Conservation (phyloP, 2,888 invertebrate species). For the Dynastes hyllus region DNA sequence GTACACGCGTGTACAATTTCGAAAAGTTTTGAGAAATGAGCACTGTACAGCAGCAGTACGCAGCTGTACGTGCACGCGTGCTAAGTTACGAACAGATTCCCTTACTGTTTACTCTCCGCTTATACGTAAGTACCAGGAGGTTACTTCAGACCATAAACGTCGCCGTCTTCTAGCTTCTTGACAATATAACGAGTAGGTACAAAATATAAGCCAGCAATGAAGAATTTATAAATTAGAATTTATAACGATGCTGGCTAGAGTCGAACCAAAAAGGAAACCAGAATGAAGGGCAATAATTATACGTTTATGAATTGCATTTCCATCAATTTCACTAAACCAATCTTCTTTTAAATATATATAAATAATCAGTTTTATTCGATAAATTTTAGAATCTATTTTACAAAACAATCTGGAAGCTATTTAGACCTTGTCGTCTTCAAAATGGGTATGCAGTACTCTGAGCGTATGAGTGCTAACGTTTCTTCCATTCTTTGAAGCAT, state of each 20-base stretch:
- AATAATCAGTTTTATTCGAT: no score
- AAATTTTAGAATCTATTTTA: no score
- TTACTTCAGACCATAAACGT: conserved; percentile 19
- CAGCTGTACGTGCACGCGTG: background rate
- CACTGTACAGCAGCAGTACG: background rate
- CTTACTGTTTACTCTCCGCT: conserved; percentile 23
- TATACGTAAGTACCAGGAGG: conserved; percentile 1
- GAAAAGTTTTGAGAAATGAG: conserved; percentile 27
- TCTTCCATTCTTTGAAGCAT: no score
- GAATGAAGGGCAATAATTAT: background rate
- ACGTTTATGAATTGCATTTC: no score
- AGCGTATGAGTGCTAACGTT: no score
- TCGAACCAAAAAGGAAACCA: background rate
- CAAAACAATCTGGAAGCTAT: no score
- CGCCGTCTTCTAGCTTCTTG: conserved; percentile 4
- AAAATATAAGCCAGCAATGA: background rate
- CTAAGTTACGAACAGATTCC: conserved; percentile 24
- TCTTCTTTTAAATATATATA: no score
- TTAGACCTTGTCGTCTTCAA: no score
- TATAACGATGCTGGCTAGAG: background rate
- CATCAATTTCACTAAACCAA: background rate
- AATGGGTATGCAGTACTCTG: no score
- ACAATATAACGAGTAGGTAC: background rate
- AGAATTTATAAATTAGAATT: conserved; percentile 12
- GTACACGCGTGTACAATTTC: conserved; percentile 10